Conservation (phyloP, 2,888 invertebrate genomes). For the Horisme vitalbata region DNA sequence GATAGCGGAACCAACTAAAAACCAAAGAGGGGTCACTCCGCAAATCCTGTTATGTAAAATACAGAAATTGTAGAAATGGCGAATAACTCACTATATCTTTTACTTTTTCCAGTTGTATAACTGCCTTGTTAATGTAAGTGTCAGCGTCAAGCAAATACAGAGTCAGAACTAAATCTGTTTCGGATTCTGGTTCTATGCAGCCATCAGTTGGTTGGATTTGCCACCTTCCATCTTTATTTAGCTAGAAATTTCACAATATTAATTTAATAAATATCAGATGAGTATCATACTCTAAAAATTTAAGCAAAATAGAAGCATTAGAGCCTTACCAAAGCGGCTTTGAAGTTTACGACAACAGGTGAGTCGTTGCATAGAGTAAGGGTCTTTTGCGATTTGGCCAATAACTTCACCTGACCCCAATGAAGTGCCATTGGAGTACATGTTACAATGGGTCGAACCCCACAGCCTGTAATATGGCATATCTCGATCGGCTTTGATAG, state of each 20-base stretch:
- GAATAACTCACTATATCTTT: conserved; percentile 74
- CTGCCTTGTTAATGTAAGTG: conserved; percentile 67
- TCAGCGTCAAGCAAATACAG: conserved; percentile 68
- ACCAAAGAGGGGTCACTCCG: neutral
- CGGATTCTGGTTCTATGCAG: conserved; percentile 61
- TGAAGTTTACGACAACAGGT: conserved; percentile 85
- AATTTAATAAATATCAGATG: too few species aligned
- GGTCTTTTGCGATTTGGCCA: conserved; percentile 72
- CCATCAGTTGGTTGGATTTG: conserved; percentile 63
- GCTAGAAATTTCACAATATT: conserved; percentile 39
- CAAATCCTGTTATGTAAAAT: neutral
- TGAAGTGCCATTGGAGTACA: conserved; percentile 82
- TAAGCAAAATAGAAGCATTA: too few species aligned
- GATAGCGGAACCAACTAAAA: conserved; percentile 63
- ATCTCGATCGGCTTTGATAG: conserved; percentile 61
- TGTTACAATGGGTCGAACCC: conserved; percentile 87
- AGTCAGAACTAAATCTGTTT: conserved; percentile 55
- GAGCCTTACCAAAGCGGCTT: conserved; percentile 73
- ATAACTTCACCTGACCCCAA: conserved; percentile 84
- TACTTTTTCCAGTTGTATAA: conserved; percentile 69
- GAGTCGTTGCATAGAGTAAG: conserved; percentile 86
- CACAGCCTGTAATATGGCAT: conserved; percentile 78
- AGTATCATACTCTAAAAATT: too few species aligned
- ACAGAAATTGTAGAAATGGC: neutral
- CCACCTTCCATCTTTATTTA: conserved; percentile 69